Conservation (phyloP, 1,140 invertebrate genomes). For the Brachionus sp. region DNA sequence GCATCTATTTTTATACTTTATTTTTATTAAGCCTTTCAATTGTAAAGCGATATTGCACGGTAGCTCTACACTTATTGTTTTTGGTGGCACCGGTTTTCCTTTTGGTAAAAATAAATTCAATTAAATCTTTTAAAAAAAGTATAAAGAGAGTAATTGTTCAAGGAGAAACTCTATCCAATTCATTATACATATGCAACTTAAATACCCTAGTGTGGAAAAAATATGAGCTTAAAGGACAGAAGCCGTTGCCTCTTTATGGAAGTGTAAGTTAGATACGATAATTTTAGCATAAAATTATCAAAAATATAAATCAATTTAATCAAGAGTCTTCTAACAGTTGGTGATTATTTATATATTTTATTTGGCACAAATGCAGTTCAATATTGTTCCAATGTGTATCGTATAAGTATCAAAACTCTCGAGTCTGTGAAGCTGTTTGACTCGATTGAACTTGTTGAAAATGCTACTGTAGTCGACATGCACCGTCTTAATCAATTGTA, state of each 20-base stretch:
- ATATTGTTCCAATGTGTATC: constrained; percentile 44
- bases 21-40: background rate
- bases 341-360: constrained; percentile 35
- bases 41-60: constrained; percentile 3
- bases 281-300: background rate
- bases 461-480: background rate
- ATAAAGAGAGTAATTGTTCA: background rate
- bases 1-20: background rate
- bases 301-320: background rate
- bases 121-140: background rate
- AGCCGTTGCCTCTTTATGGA: background rate
- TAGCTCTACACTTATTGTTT: background rate
- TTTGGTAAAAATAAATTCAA: constrained; percentile 16
- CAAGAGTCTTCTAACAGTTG: constrained; percentile 23
- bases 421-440: constrained; percentile 16
- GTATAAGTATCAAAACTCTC: constrained; percentile 18
- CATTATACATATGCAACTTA: constrained; percentile 40
- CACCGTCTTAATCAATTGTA: background rate
- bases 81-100: constrained; percentile 39
- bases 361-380: constrained; percentile 27
- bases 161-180: constrained; percentile 22
- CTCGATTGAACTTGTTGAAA: constrained; percentile 9
- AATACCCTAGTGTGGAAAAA: constrained; percentile 36
- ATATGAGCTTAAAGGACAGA: background rate
- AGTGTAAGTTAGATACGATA: background rate